A percentile compares a stretch with the other conserved stretches of the same genome.
Evolutionary conservation across 2,888 invertebrate genomes (phyloP).

Genomic region (Calameuta filiformis): DNA sequence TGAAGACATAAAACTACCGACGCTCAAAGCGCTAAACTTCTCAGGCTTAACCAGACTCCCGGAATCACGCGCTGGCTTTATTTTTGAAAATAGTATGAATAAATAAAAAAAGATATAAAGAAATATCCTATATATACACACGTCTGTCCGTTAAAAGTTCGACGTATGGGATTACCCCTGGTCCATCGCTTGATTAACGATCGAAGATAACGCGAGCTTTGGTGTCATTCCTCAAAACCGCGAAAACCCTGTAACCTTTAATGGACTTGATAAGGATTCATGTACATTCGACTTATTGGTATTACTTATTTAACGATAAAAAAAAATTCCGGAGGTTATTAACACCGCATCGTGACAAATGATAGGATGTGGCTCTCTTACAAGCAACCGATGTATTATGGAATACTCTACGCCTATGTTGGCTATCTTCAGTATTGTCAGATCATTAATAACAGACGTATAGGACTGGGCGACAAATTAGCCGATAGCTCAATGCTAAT

Average conservation of each 20-base stretch:
- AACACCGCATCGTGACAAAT: slow-evolving; percentile 52
- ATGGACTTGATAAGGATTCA: slow-evolving; percentile 48
- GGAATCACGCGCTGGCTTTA: no score
- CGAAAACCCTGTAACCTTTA: slow-evolving; percentile 46
- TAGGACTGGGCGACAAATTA: slow-evolving; percentile 51
- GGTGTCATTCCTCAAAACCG: slow-evolving; percentile 40
- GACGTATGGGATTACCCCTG: no score
- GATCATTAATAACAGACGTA: slow-evolving; percentile 48
- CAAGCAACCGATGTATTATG: no score
- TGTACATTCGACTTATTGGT: slow-evolving; percentile 46
- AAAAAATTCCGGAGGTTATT: slow-evolving; percentile 46
- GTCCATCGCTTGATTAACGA: slow-evolving; percentile 32
- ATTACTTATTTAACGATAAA: slow-evolving; percentile 58
- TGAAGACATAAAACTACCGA: slow-evolving; percentile 8
- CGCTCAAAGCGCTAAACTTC: no score
- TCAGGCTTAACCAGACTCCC: no score
- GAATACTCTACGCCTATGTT: no score
- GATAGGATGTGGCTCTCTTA: slow-evolving; percentile 23
- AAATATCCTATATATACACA: background rate
- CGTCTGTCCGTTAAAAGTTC: no score
- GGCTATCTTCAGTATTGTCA: slow-evolving; percentile 19
- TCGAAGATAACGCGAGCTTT: slow-evolving; percentile 33
- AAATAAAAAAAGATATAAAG: background rate
- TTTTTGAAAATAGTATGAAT: no score
- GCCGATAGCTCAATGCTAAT: slow-evolving; percentile 52